phyloP scores from a whole-genome alignment of 2,888 invertebrate species.

The Tricholauxania praeusta region DNA sequence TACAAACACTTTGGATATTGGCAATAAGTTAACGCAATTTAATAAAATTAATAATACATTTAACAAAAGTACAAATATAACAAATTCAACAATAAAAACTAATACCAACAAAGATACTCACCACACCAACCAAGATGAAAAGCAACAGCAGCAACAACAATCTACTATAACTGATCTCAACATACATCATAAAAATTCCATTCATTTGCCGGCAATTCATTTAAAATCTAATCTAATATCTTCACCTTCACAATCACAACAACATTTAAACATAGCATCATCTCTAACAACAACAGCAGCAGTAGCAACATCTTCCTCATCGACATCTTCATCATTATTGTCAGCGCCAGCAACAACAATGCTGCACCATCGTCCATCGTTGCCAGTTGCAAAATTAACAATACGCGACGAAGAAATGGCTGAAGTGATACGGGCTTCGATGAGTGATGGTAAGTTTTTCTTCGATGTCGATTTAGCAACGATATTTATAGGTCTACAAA shows the following conservation, averaged over 20 bases:
- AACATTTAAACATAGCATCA: constrained; percentile 45
- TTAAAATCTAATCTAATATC: constrained; percentile 22
- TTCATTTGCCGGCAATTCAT: constrained; percentile 25
- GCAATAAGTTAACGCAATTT: constrained; percentile 19
- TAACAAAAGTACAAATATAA: constrained; percentile 34
- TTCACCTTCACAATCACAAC: constrained; percentile 38
- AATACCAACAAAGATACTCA: constrained; percentile 43
- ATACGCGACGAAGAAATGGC: constrained; percentile 64
- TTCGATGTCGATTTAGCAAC: background rate
- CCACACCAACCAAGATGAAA: constrained; percentile 9
- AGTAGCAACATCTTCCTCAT: constrained; percentile 48
- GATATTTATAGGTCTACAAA: too few relatives aligned
- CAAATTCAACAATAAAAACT: constrained; percentile 41
- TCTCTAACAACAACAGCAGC: constrained; percentile 53
- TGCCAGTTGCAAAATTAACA: constrained; percentile 61
- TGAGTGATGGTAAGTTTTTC: constrained; percentile 60
- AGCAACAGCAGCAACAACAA: constrained; percentile 41
- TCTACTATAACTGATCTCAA: constrained; percentile 26
- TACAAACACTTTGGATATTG: constrained; percentile 10
- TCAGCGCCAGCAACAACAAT: constrained; percentile 42
- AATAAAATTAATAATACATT: constrained; percentile 30
- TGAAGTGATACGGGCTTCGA: constrained; percentile 62
- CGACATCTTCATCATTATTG: constrained; percentile 41
- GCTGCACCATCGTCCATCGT: constrained; percentile 61
- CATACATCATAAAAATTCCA: constrained; percentile 13